Evolutionary conservation across 53 echinoderm and acorn worm species (phyloP).

Genomic region (Henricia sp.): DNA sequence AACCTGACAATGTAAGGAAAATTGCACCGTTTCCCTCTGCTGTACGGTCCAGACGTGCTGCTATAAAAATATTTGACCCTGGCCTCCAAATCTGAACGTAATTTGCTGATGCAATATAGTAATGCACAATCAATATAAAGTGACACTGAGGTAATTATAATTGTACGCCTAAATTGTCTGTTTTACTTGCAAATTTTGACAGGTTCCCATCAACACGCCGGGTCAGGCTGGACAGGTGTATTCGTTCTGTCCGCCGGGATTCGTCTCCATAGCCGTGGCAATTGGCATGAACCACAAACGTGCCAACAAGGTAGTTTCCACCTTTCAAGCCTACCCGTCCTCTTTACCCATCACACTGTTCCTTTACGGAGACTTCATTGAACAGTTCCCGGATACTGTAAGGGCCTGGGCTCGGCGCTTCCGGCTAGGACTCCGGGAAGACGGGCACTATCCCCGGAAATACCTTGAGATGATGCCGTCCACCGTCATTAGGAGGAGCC

Average conservation of each 20-base stretch:
- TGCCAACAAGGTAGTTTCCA: slow-evolving; percentile 46
- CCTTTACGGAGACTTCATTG: slow-evolving; percentile 65
- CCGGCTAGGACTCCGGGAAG: slow-evolving; percentile 57
- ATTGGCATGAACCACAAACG: slow-evolving; percentile 66
- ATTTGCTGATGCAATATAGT: too few species aligned
- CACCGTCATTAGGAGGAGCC: slow-evolving; percentile 36
- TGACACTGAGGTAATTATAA: too few species aligned
- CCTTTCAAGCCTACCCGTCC: slow-evolving; percentile 40
- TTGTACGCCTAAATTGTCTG: not conserved
- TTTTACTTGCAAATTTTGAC: not conserved
- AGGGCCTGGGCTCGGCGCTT: slow-evolving; percentile 50
- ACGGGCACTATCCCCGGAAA: slow-evolving; percentile 29
- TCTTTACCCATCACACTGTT: slow-evolving; percentile 54
- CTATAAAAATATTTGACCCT: too few species aligned
- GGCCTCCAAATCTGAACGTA: too few species aligned
- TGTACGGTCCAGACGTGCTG: too few species aligned
- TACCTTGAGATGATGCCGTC: slow-evolving; percentile 34
- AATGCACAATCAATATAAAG: too few species aligned
- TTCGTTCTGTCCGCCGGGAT: slow-evolving; percentile 9
- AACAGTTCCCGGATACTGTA: slow-evolving; percentile 53
- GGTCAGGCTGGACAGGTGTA: slow-evolving; percentile 39
- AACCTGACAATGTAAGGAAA: too few species aligned
- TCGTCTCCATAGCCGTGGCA: slow-evolving; percentile 30
- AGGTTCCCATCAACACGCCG: slow-evolving; percentile 42
- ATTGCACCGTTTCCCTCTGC: too few species aligned